Conservation (phyloP, 2,797 vertebrate species). For the Somateria mollissima region DNA sequence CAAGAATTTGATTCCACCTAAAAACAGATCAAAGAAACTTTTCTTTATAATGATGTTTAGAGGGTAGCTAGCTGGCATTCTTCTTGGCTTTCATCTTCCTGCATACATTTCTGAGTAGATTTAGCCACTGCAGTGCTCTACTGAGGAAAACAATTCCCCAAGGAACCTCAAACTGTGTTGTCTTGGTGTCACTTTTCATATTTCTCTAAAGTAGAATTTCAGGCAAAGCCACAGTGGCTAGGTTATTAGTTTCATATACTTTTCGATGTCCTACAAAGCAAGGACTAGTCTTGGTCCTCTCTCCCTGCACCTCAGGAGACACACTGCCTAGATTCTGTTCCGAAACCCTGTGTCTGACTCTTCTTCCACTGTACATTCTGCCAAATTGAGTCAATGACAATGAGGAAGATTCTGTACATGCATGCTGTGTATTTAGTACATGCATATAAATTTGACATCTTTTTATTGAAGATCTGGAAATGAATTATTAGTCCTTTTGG, state of each 20-base stretch:
- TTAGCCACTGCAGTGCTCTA: neutral
- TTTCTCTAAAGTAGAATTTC: neutral
- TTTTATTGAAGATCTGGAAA: neutral
- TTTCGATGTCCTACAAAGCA: neutral
- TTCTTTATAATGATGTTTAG: neutral
- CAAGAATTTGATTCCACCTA: neutral
- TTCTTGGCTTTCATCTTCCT: neutral
- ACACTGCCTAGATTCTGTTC: fast-evolving
- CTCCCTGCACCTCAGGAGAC: neutral
- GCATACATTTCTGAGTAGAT: neutral
- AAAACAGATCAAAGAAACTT: neutral
- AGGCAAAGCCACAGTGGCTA: neutral
- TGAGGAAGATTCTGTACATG: neutral
- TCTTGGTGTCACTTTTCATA: neutral
- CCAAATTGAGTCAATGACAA: neutral
- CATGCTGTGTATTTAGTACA: neutral
- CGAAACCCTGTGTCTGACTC: neutral
- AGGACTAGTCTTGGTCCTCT: neutral
- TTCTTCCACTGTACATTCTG: neutral
- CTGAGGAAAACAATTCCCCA: neutral
- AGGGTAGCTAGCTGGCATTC: neutral
- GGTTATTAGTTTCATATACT: neutral
- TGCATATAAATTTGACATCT: neutral
- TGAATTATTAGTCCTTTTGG: neutral
- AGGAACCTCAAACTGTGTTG: neutral